Evolutionary conservation across 2,888 invertebrate genomes (phyloP).

Genomic region (Agrotis clavis): DNA sequence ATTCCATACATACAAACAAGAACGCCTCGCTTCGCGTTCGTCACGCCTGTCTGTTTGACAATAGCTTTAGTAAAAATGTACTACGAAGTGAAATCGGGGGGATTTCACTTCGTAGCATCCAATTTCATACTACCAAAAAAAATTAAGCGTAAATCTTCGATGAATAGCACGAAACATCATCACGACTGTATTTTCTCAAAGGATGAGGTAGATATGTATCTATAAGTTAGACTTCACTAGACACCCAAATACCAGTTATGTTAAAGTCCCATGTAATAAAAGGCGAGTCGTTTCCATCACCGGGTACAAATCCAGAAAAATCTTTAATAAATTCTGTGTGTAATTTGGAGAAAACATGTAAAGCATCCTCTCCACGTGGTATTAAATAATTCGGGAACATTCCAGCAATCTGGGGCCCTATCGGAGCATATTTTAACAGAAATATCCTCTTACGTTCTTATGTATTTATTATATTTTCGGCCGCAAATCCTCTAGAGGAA

Average conservation of each 20-base stretch:
- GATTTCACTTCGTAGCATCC: no score
- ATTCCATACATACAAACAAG: no score
- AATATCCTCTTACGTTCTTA: slow-evolving; percentile 58
- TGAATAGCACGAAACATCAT: not conserved
- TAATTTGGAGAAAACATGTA: slow-evolving; percentile 25
- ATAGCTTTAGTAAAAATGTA: no score
- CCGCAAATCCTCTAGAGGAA: slow-evolving; percentile 54
- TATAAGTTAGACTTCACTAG: no score
- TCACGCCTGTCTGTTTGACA: no score
- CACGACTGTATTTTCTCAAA: not conserved
- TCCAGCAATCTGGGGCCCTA: slow-evolving; percentile 47
- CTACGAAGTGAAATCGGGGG: no score
- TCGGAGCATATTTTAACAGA: slow-evolving; percentile 57
- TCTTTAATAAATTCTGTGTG: not conserved
- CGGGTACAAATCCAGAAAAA: not conserved
- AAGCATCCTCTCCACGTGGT: slow-evolving; percentile 17
- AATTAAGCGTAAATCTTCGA: no score
- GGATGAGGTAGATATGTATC: not conserved
- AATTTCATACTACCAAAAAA: no score
- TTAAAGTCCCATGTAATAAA: no score
- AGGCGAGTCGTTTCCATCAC: not conserved
- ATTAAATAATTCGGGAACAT: slow-evolving; percentile 51
- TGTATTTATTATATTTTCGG: slow-evolving; percentile 57
- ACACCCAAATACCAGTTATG: no score
- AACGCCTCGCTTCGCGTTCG: no score